Evolutionary conservation across 2,888 invertebrate genomes (phyloP).

Genomic region (Hypsopygia costalis): DNA sequence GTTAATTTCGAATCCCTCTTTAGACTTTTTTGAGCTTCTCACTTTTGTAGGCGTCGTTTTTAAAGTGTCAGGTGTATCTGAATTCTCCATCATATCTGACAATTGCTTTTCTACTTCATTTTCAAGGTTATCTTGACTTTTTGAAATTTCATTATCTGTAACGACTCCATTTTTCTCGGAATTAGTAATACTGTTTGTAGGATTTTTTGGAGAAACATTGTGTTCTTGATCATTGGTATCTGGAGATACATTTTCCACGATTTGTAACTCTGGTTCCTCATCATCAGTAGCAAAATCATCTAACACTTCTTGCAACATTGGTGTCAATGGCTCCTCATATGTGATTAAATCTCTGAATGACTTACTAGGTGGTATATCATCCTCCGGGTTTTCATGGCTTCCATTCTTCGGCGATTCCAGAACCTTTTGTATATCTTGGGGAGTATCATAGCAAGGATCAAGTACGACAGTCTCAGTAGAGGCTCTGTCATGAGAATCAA

Average conservation of each 20-base stretch:
- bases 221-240: slow-evolving; percentile 12
- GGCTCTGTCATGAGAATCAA: slow-evolving; percentile 45
- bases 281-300: slow-evolving; percentile 54
- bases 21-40: no score
- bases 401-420: slow-evolving; percentile 31
- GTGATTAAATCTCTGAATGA: slow-evolving; percentile 52
- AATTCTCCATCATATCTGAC: slow-evolving; percentile 6
- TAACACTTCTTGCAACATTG: slow-evolving; percentile 52
- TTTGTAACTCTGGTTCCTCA: slow-evolving; percentile 40
- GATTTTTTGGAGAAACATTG: slow-evolving; percentile 11
- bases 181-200: slow-evolving; percentile 10
- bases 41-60: no score
- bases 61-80: slow-evolving; percentile 3
- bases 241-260: slow-evolving; percentile 31
- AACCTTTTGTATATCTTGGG: slow-evolving; percentile 47
- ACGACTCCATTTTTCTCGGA: slow-evolving; percentile 5
- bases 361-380: slow-evolving; percentile 22
- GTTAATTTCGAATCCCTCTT: no score
- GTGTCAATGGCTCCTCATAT: slow-evolving; percentile 54
- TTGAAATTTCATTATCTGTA: slow-evolving; percentile 4
- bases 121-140: not conserved
- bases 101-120: not conserved
- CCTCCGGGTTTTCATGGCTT: slow-evolving; percentile 14
- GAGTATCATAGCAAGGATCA: slow-evolving; percentile 48
- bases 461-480: slow-evolving; percentile 62